phyloP scores from a whole-genome alignment of 2,113 vertebrate genomes.

The Casuarius casuarius region DNA sequence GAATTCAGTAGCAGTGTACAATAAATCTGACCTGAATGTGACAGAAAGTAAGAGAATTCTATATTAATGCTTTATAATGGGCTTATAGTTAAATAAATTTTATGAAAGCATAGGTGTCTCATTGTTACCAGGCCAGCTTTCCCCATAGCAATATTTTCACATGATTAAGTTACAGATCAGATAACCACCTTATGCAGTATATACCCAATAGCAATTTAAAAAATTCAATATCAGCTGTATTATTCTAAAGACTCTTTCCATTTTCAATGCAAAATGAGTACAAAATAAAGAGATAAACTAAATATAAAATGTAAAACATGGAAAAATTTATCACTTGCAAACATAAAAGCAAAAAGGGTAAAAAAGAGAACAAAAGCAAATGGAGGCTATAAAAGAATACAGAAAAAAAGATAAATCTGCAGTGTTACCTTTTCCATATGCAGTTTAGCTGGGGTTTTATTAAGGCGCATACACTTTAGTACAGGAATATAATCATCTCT shows the following conservation, averaged over 20 bases:
- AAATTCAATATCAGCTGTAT: slow-evolving; percentile 73
- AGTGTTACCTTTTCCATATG: slow-evolving; percentile 37
- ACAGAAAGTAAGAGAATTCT: slow-evolving; percentile 69
- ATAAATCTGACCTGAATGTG: slow-evolving; percentile 68
- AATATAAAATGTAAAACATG: slow-evolving; percentile 77
- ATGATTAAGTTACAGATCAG: slow-evolving; percentile 75
- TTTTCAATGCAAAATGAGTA: slow-evolving; percentile 73
- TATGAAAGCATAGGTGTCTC: slow-evolving; percentile 65
- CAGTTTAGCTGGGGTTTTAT: slow-evolving; percentile 41
- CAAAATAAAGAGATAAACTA: slow-evolving; percentile 78
- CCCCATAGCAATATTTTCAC: slow-evolving; percentile 70
- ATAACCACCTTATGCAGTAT: slow-evolving; percentile 70
- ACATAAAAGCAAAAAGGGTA: slow-evolving; percentile 65
- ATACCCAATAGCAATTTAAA: slow-evolving; percentile 74
- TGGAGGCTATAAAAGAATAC: slow-evolving; percentile 37
- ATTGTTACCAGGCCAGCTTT: slow-evolving; percentile 66
- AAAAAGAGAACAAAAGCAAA: slow-evolving; percentile 67
- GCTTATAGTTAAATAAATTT: slow-evolving; percentile 78
- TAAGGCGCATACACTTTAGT: neutral
- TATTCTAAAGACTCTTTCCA: slow-evolving; percentile 71
- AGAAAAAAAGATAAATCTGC: slow-evolving; percentile 41
- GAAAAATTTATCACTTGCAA: slow-evolving; percentile 73
- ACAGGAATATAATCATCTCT: slow-evolving; percentile 17
- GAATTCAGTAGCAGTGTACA: slow-evolving; percentile 45
- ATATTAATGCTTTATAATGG: slow-evolving; percentile 71